phyloP scores from a whole-genome alignment of 2,797 vertebrate species.

The Oreonectes daqikongensis region DNA sequence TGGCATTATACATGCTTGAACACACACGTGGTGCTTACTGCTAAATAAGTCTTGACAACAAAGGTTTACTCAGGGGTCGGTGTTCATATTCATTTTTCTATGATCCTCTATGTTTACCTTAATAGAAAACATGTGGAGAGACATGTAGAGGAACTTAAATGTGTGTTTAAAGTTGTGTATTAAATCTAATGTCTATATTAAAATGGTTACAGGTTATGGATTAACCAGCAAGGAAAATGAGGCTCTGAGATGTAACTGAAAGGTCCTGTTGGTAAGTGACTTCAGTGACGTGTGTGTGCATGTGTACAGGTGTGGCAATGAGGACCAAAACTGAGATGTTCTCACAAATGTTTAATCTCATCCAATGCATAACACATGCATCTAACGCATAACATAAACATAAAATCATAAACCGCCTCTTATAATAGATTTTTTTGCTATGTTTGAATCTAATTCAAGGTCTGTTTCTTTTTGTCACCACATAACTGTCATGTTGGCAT shows the following conservation, averaged over 20 bases:
- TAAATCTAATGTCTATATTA: neutral
- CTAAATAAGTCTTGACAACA: neutral
- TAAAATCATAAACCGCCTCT: too few relatives aligned
- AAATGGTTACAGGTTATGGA: constrained; percentile 20
- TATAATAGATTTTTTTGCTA: too few relatives aligned
- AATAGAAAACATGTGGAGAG: neutral
- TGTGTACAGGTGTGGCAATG: neutral
- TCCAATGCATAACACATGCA: too few relatives aligned
- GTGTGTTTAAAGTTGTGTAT: constrained; percentile 10
- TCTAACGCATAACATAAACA: too few relatives aligned
- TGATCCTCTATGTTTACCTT: neutral
- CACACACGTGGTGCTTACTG: neutral
- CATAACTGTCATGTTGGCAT: too few relatives aligned
- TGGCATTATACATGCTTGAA: constrained; percentile 4
- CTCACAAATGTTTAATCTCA: too few relatives aligned
- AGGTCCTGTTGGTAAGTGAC: constrained; percentile 2
- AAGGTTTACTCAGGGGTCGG: neutral
- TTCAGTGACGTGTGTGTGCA: neutral
- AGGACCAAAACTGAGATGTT: too few relatives aligned
- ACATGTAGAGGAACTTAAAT: neutral
- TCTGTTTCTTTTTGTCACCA: too few relatives aligned
- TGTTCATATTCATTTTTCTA: too few relatives aligned
- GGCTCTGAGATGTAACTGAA: neutral
- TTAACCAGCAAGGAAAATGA: neutral
- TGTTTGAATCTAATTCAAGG: too few relatives aligned